These are phyloP conservation scores for Pocillopora damicornis DNA, from an alignment of 64 coral and sea anemone species.

Conservation along the genomic window DNA sequence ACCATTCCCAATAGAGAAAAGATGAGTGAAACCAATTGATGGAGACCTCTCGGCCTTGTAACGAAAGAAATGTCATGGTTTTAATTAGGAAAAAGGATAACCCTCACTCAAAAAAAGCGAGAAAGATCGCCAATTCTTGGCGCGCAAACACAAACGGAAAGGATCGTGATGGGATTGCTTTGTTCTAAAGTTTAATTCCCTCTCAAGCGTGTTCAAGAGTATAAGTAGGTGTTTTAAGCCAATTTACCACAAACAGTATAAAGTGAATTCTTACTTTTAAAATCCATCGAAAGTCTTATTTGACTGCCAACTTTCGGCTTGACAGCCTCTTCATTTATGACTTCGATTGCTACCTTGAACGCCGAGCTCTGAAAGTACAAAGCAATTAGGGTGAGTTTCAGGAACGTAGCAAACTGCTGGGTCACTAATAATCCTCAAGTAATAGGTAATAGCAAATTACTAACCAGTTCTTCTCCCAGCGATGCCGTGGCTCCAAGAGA, in stretches of 20 bases:
- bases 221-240: neutral
- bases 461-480: conserved; percentile 81
- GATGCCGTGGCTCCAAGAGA: conserved; percentile 70
- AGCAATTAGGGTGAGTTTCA: neutral
- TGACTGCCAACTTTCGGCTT: conserved; percentile 43
- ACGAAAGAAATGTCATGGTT: neutral
- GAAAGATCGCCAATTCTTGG: neutral
- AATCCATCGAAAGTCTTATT: conserved; percentile 86
- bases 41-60: neutral
- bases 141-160: neutral
- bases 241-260: neutral
- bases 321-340: conserved; percentile 69
- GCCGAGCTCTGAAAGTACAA: conserved; percentile 75
- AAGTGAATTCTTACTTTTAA: conserved; percentile 73
- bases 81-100: conserved; percentile 21
- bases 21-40: neutral
- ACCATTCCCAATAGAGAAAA: neutral
- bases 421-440: neutral
- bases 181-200: neutral
- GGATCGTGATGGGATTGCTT: neutral
- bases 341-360: conserved; percentile 82
- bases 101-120: neutral
- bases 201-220: neutral
- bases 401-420: neutral
- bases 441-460: neutral